Conservation (phyloP, 1,140 invertebrate genomes). For the Musca vetustissima region DNA sequence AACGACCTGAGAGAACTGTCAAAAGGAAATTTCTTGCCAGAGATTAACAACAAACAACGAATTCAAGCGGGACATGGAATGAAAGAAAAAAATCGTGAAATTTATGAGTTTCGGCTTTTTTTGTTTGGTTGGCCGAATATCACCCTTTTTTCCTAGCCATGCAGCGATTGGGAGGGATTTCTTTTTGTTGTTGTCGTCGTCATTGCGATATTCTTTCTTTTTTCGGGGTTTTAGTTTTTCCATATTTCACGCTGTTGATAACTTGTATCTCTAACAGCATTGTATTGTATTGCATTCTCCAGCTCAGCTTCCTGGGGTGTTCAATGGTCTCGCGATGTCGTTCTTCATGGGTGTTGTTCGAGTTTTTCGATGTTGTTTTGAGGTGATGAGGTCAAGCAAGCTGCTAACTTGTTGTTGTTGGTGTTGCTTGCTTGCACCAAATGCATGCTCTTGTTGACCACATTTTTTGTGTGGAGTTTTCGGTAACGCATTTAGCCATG, state of each 20-base stretch:
- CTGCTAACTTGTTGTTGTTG: not conserved
- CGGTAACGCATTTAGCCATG: not conserved
- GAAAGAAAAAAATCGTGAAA: conserved; percentile 26
- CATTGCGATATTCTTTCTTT: conserved; percentile 5
- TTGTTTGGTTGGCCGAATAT: conserved; percentile 8
- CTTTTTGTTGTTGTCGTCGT: too few species aligned
- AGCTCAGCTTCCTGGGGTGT: conserved; percentile 16
- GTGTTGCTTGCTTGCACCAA: not conserved
- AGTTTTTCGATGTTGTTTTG: not conserved
- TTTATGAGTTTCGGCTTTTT: conserved; percentile 31
- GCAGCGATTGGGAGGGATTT: not conserved
- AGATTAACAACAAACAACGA: conserved; percentile 28
- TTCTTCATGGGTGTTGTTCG: not conserved
- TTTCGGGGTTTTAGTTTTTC: not conserved
- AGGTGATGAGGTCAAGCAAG: not conserved
- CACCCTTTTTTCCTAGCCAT: conserved; percentile 1
- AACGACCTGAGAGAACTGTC: conserved; percentile 19
- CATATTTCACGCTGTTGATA: conserved; percentile 16
- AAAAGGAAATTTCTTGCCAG: conserved; percentile 30
- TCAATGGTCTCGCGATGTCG: not conserved
- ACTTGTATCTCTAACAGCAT: not conserved
- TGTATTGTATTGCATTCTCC: conserved; percentile 1
- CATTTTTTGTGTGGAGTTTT: not conserved
- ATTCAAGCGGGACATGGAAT: not conserved
- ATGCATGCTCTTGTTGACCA: conserved; percentile 1